Evolutionary conservation across 2,888 invertebrate species (phyloP).

Genomic region (Romanomermis culicivorax): DNA sequence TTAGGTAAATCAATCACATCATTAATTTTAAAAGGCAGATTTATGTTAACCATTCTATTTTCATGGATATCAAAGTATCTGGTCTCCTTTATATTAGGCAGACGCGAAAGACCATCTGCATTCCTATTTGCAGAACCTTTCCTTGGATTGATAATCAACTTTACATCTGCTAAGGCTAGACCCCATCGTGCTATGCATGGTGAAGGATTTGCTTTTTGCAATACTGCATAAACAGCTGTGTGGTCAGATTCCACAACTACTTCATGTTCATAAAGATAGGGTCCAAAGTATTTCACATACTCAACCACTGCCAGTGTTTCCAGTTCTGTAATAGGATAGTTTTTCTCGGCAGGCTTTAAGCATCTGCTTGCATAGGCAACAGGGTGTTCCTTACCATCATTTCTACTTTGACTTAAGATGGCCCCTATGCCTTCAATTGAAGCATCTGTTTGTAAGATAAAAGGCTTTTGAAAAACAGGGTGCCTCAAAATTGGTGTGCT

Average conservation of each 20-base stretch:
- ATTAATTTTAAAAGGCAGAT: neutral
- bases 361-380: constrained; percentile 1
- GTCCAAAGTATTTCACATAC: neutral
- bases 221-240: neutral
- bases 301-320: constrained; percentile 5
- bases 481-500: constrained; percentile 3
- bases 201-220: neutral
- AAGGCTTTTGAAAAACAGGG: constrained; percentile 4
- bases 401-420: neutral
- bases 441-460: constrained; percentile 2
- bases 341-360: neutral
- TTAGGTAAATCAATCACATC: neutral
- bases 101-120: constrained; percentile 8
- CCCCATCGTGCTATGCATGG: constrained; percentile 3
- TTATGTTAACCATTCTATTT: neutral
- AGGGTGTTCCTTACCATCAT: constrained; percentile 2
- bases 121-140: neutral
- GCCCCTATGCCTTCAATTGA: constrained; percentile 1
- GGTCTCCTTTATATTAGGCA: constrained; percentile 9
- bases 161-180: neutral
- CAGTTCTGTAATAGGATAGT: constrained; percentile 1
- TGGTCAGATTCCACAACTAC: neutral
- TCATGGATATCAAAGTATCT: neutral
- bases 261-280: constrained; percentile 3
- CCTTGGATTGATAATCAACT: neutral